phyloP scores from a whole-genome alignment of 2,888 invertebrate genomes.

The Melitaea athalia region DNA sequence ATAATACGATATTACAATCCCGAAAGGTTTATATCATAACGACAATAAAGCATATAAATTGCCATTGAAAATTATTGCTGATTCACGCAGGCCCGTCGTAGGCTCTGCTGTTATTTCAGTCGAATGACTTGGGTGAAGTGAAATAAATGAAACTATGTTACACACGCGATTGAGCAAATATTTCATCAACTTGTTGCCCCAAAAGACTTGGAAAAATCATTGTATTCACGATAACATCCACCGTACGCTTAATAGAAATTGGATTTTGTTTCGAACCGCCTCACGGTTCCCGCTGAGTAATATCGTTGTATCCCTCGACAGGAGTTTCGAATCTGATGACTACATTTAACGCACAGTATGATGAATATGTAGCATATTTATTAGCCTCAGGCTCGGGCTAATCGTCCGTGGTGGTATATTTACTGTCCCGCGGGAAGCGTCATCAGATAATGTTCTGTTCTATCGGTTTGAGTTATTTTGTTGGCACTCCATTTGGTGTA shows the following conservation, averaged over 20 bases:
- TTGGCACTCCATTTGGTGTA: slow-evolving; percentile 19
- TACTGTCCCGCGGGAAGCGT: slow-evolving; percentile 65
- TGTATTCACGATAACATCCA: slow-evolving; percentile 57
- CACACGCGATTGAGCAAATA: slow-evolving; percentile 78
- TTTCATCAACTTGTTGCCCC: slow-evolving; percentile 79
- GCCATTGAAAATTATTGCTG: slow-evolving; percentile 71
- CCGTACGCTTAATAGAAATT: slow-evolving; percentile 55
- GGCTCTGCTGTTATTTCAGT: slow-evolving; percentile 72
- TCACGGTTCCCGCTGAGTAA: slow-evolving; percentile 31
- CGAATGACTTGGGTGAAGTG: slow-evolving; percentile 74
- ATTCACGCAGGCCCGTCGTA: slow-evolving; percentile 68
- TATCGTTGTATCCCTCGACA: slow-evolving; percentile 34
- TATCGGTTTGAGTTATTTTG: slow-evolving; percentile 36
- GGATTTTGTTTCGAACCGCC: slow-evolving; percentile 45
- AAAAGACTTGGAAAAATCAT: slow-evolving; percentile 66
- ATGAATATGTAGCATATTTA: slow-evolving; percentile 43
- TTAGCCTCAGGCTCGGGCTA: slow-evolving; percentile 58
- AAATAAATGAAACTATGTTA: slow-evolving; percentile 79
- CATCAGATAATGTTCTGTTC: slow-evolving; percentile 65
- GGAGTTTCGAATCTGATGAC: slow-evolving; percentile 31
- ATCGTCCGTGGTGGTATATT: slow-evolving; percentile 65
- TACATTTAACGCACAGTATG: slow-evolving; percentile 23
- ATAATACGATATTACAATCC: slow-evolving; percentile 9
- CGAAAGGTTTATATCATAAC: slow-evolving; percentile 42
- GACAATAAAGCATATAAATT: slow-evolving; percentile 55